Conservation (phyloP, 1,140 invertebrate species). For the Semibalanus balanoides region DNA sequence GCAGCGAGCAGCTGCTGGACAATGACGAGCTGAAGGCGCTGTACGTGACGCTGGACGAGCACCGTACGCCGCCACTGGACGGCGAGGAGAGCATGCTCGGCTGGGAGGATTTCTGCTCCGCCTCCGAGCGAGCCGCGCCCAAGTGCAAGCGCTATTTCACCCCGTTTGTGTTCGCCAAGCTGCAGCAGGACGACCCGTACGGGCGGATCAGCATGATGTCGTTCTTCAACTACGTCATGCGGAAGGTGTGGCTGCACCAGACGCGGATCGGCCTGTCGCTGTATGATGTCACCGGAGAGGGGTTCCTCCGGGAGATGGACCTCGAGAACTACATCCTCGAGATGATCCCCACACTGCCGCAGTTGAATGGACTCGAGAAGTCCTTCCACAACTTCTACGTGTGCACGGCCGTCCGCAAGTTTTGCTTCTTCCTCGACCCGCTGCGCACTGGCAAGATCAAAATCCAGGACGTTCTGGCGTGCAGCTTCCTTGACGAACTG, state of each 20-base stretch:
- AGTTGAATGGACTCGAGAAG: slow-evolving; percentile 74
- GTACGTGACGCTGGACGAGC: not conserved
- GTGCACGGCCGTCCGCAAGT: slow-evolving; percentile 86
- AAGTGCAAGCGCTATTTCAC: slow-evolving; percentile 68
- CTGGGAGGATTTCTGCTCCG: not conserved
- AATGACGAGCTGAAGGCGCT: slow-evolving; percentile 64
- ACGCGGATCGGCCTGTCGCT: slow-evolving; percentile 81
- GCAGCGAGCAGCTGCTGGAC: slow-evolving; percentile 64
- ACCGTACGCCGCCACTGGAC: not conserved
- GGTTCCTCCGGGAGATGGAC: slow-evolving; percentile 78
- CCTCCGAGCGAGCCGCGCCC: slow-evolving; percentile 24
- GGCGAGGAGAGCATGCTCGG: not conserved
- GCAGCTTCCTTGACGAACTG: slow-evolving; percentile 81
- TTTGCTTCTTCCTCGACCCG: slow-evolving; percentile 89
- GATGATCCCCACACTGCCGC: slow-evolving; percentile 75
- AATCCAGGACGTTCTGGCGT: slow-evolving; percentile 80
- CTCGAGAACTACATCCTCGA: slow-evolving; percentile 90
- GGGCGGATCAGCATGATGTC: slow-evolving; percentile 65
- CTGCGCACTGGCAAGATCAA: slow-evolving; percentile 69
- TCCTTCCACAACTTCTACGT: slow-evolving; percentile 94
- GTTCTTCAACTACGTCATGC: slow-evolving; percentile 89
- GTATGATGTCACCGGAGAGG: slow-evolving; percentile 83
- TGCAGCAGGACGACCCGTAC: slow-evolving; percentile 66
- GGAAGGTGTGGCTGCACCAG: slow-evolving; percentile 85
- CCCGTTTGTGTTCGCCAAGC: slow-evolving; percentile 66